Percentiles rank a stretch among this genome's conserved stretches.
Conservation (phyloP, 2,797 vertebrate genomes). For the Rhynchotus rufescens region DNA sequence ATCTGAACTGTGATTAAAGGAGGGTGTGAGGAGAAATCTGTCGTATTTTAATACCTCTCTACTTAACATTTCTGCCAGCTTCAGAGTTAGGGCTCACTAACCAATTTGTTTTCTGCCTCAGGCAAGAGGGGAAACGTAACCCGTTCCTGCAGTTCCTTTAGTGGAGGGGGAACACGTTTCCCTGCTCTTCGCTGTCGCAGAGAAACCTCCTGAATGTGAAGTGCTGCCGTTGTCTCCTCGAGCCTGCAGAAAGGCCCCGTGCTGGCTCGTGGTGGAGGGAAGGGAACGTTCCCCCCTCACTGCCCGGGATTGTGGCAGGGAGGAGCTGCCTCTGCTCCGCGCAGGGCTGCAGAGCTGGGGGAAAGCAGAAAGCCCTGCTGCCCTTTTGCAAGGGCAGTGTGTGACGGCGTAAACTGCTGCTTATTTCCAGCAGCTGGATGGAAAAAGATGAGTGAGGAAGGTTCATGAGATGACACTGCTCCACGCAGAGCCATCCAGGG, state of each 20-base stretch:
- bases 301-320: slow-evolving; percentile 40
- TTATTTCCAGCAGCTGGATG: slow-evolving; percentile 12
- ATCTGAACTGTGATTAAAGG: slow-evolving; percentile 74
- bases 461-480: background rate
- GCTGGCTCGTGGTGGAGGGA: background rate
- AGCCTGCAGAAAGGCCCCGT: slow-evolving; percentile 33
- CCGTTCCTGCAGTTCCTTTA: slow-evolving; percentile 14
- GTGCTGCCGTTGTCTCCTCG: background rate
- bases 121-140: background rate
- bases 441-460: background rate
- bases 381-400: background rate
- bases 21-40: slow-evolving; percentile 57
- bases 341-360: background rate
- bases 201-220: slow-evolving; percentile 62
- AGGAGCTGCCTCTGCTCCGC: slow-evolving; percentile 2
- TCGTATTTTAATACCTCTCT: slow-evolving; percentile 64
- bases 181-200: background rate
- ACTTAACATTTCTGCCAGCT: slow-evolving; percentile 28
- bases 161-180: background rate
- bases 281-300: background rate
- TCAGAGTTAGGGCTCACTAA: slow-evolving; percentile 33
- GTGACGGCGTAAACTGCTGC: background rate
- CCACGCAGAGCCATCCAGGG: background rate
- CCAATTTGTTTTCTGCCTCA: background rate
- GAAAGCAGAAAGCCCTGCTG: background rate